Evolutionary conservation across 2,797 vertebrate genomes (phyloP).

Genomic region (Cyclopterus lumpus): DNA sequence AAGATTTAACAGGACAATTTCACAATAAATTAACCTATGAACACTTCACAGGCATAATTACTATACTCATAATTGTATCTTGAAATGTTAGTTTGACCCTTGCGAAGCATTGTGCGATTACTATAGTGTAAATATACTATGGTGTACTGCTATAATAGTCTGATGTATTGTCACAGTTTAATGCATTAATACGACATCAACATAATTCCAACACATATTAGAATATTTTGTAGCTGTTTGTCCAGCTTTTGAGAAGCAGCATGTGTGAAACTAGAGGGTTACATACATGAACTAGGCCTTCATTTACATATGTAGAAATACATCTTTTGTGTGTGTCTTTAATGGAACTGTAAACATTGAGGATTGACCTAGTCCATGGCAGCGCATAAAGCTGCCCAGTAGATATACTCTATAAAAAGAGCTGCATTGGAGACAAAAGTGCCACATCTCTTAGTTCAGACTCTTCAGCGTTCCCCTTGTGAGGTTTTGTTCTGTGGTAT

Average conservation of each 20-base stretch:
- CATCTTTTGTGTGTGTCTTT: neutral
- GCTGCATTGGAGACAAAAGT: neutral
- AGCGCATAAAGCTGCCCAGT: conserved; percentile 25
- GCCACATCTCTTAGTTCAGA: conserved; percentile 1
- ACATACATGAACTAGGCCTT: neutral
- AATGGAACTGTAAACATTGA: neutral
- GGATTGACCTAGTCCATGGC: neutral
- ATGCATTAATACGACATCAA: neutral
- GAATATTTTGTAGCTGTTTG: neutral
- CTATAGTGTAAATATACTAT: neutral
- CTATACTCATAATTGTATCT: neutral
- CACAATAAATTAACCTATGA: neutral
- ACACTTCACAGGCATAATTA: neutral
- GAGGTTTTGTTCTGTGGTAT: conserved; percentile 17
- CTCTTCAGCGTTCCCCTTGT: neutral
- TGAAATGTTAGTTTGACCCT: neutral
- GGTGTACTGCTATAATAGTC: neutral
- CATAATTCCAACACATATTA: no score
- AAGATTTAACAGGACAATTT: neutral
- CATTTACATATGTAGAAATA: neutral
- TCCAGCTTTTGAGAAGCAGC: conserved; percentile 4
- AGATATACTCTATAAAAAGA: conserved; percentile 17
- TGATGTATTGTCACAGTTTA: neutral
- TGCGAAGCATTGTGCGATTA: neutral
- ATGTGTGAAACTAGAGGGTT: neutral